Evolutionary conservation across 2,797 vertebrate species (phyloP).

Genomic region (Silurus lanzhouensis): DNA sequence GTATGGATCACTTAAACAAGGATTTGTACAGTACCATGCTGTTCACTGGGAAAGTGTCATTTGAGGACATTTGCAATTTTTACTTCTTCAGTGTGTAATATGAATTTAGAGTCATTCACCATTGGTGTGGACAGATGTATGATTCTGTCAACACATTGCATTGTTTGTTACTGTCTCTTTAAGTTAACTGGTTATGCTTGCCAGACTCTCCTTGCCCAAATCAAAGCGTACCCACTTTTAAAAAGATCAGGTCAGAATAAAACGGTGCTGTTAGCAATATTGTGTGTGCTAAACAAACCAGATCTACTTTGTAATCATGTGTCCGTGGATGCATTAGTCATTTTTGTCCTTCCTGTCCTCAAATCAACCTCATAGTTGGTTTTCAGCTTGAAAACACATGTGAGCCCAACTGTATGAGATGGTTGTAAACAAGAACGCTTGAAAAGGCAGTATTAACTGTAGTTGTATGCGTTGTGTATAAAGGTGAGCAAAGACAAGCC

Average conservation of each 20-base stretch:
- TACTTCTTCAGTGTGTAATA: slow-evolving; percentile 37
- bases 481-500: background rate
- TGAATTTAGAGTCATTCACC: background rate
- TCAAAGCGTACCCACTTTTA: slow-evolving; percentile 16
- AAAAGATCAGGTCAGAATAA: slow-evolving; percentile 11
- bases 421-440: background rate
- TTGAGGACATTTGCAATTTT: slow-evolving; percentile 57
- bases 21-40: slow-evolving; percentile 24
- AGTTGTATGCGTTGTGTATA: background rate
- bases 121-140: background rate
- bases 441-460: background rate
- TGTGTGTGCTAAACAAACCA: background rate
- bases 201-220: background rate
- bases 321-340: background rate
- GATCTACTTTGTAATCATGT: background rate
- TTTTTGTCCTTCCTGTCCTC: slow-evolving; percentile 19
- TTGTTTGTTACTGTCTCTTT: slow-evolving; percentile 19
- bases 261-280: slow-evolving; percentile 8
- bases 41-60: slow-evolving; percentile 51
- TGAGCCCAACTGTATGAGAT: background rate
- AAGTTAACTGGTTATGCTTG: slow-evolving; percentile 8
- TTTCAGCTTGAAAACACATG: slow-evolving; percentile 10
- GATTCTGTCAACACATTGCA: background rate
- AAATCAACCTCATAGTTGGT: background rate
- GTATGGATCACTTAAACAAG: background rate